Conservation (phyloP, 2,113 vertebrate genomes). For the Bubalus kerabau region DNA sequence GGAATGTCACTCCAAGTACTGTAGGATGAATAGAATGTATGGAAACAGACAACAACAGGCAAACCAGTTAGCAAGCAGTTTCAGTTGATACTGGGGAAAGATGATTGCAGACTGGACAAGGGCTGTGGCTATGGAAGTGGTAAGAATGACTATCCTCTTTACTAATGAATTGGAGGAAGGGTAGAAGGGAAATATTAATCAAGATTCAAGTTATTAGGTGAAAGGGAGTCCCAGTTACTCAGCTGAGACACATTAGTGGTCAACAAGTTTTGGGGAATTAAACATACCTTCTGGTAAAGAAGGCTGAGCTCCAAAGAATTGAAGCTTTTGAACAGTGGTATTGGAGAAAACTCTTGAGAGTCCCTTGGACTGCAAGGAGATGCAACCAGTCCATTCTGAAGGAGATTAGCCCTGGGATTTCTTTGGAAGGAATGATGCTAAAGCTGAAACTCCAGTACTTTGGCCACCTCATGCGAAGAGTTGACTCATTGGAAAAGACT, state of each 20-base stretch:
- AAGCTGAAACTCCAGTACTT: too few relatives aligned
- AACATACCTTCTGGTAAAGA: not conserved
- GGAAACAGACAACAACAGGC: not conserved
- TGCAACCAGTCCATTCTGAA: too few relatives aligned
- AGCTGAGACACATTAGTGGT: not conserved
- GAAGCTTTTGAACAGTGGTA: too few relatives aligned
- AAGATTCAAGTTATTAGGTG: not conserved
- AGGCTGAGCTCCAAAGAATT: too few relatives aligned
- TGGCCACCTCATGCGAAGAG: too few relatives aligned
- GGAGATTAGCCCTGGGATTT: too few relatives aligned
- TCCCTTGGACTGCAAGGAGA: too few relatives aligned
- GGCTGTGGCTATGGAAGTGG: too few relatives aligned
- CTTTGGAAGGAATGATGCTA: too few relatives aligned
- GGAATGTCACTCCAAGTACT: not conserved
- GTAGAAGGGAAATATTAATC: not conserved
- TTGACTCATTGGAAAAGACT: too few relatives aligned
- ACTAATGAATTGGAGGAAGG: not conserved
- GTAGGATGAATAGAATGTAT: not conserved
- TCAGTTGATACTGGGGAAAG: not conserved
- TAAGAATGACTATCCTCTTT: not conserved
- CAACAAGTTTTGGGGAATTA: not conserved
- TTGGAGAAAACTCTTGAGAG: too few relatives aligned
- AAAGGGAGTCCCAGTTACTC: not conserved
- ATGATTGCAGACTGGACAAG: not conserved
- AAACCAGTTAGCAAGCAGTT: not conserved